Evolutionary conservation across 2,888 invertebrate genomes (phyloP).

Genomic region (Drosophila demipolita): DNA sequence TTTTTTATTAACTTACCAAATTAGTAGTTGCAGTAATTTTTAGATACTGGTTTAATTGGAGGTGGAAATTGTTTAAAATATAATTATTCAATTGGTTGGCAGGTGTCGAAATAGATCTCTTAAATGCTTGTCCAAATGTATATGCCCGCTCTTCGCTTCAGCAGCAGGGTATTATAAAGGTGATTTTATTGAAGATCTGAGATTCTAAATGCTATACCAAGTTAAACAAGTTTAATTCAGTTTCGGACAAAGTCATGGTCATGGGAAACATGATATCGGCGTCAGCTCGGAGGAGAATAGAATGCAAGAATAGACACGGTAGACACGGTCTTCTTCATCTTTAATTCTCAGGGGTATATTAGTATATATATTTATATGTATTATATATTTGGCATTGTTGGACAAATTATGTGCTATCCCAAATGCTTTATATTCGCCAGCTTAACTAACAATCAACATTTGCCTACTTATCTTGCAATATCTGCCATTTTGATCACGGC

Average conservation of each 20-base stretch:
- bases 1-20: neutral
- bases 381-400: neutral
- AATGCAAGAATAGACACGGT: conserved; percentile 2
- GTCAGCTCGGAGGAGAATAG: conserved; percentile 10
- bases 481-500: neutral
- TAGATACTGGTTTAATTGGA: neutral
- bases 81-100: neutral
- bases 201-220: conserved; percentile 55
- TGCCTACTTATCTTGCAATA: neutral
- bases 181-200: conserved; percentile 35
- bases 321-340: neutral
- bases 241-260: conserved; percentile 53
- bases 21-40: neutral
- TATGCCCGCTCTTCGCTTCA: neutral
- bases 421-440: neutral
- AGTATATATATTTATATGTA: too few relatives aligned
- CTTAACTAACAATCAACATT: neutral
- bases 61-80: neutral
- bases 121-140: neutral
- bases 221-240: conserved; percentile 49
- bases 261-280: conserved; percentile 45
- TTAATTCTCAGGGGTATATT: neutral
- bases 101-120: neutral
- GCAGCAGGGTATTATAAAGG: conserved; percentile 13
- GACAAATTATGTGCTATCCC: neutral